Conservation (phyloP, 2,797 vertebrate species). For the Anniella stebbinsi region DNA sequence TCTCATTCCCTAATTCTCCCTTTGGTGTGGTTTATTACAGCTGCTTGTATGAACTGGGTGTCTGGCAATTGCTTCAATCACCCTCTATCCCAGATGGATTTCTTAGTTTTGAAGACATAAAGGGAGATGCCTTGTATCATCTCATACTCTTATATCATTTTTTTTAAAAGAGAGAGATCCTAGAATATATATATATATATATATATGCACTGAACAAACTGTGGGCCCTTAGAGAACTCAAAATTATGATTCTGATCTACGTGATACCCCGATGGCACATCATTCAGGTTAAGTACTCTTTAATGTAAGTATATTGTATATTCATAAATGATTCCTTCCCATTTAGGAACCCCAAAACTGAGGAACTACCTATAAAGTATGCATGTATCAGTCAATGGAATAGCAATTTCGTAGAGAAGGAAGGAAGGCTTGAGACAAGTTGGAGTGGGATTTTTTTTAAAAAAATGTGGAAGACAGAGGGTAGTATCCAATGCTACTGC, state of each 20-base stretch:
- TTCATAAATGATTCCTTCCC: neutral
- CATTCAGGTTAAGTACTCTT: conserved; percentile 18
- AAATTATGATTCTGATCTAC: no score
- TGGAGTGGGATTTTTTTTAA: neutral
- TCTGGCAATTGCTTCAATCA: neutral
- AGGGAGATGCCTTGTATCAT: neutral
- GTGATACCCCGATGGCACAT: no score
- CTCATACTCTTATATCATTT: neutral
- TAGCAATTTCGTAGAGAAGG: neutral
- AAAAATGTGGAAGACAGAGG: neutral
- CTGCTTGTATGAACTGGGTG: neutral
- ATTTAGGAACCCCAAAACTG: neutral
- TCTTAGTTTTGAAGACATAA: neutral
- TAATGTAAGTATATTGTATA: conserved; percentile 4
- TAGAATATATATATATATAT: neutral
- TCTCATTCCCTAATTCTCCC: neutral
- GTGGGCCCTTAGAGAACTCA: neutral
- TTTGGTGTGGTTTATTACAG: neutral
- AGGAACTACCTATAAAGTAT: neutral
- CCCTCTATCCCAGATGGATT: neutral
- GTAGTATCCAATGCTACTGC: neutral
- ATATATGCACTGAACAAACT: neutral
- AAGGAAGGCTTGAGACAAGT: neutral
- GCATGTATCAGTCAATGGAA: neutral
- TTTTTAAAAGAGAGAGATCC: neutral